phyloP scores from a whole-genome alignment of 2,888 invertebrate genomes.

The Melinaea menophilus region DNA sequence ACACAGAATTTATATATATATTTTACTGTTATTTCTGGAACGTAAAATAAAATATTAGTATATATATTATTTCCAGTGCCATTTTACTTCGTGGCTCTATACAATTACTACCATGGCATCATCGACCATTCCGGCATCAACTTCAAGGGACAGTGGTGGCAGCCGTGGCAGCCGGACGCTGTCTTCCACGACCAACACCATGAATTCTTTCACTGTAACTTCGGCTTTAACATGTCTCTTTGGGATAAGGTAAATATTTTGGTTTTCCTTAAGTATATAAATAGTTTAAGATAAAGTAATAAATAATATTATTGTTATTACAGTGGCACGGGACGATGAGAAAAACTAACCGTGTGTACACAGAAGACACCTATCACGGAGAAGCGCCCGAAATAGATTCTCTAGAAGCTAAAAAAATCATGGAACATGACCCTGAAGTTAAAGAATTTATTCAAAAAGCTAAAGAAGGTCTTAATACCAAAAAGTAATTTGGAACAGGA shows the following conservation, averaged over 20 bases:
- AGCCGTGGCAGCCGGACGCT: constrained; percentile 85
- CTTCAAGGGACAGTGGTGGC: constrained; percentile 86
- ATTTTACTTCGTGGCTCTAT: constrained; percentile 56
- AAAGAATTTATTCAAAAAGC: constrained; percentile 51
- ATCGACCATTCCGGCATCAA: constrained; percentile 86
- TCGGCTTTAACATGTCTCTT: constrained; percentile 82
- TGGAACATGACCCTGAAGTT: constrained; percentile 50
- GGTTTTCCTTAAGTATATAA: background rate
- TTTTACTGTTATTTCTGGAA: too few relatives aligned
- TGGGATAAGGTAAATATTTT: constrained; percentile 80
- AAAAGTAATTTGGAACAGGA: background rate
- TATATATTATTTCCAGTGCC: constrained; percentile 43
- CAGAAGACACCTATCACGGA: constrained; percentile 82
- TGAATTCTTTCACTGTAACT: constrained; percentile 87
- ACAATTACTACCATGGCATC: constrained; percentile 84
- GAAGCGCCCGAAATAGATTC: constrained; percentile 67
- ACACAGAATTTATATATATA: too few relatives aligned
- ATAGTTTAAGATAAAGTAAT: background rate
- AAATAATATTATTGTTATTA: constrained; percentile 32
- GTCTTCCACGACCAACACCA: constrained; percentile 88
- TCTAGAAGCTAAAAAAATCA: constrained; percentile 65
- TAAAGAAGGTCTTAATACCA: constrained; percentile 15
- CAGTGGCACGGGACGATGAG: constrained; percentile 84
- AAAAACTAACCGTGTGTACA: constrained; percentile 80
- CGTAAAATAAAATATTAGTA: too few relatives aligned